These are phyloP conservation scores for Seriola aureovittata DNA, from an alignment of 2,113 vertebrate genomes.

Conservation along the genomic window DNA sequence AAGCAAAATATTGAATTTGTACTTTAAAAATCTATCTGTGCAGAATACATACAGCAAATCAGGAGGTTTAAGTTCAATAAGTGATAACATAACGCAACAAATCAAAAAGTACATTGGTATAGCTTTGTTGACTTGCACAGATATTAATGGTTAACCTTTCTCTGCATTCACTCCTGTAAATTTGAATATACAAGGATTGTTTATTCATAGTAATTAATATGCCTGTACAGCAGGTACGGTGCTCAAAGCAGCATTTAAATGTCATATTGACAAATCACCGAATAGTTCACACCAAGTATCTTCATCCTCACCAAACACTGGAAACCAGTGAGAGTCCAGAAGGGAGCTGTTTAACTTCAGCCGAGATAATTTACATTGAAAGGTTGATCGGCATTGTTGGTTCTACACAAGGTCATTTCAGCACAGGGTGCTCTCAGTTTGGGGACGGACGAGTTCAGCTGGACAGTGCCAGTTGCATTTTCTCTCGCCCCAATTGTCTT, in stretches of 20 bases:
- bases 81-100: background rate
- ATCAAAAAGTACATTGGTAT: constrained; percentile 25
- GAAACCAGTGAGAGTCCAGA: constrained; percentile 18
- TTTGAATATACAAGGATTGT: constrained; percentile 11
- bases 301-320: constrained; percentile 9
- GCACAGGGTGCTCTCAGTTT: background rate
- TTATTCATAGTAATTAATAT: constrained; percentile 31
- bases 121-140: constrained; percentile 7
- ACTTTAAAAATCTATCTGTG: background rate
- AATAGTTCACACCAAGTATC: constrained; percentile 21
- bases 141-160: constrained; percentile 40
- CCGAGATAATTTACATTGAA: constrained; percentile 2
- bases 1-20: constrained; percentile 45
- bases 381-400: background rate
- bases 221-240: background rate
- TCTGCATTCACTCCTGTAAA: constrained; percentile 37
- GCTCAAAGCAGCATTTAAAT: constrained; percentile 39
- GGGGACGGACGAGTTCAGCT: constrained; percentile 61
- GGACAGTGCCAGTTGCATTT: constrained; percentile 87
- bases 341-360: constrained; percentile 16
- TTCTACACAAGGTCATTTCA: constrained; percentile 23
- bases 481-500: constrained; percentile 93
- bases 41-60: constrained; percentile 1
- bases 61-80: constrained; percentile 22
- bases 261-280: constrained; percentile 25